phyloP scores from a whole-genome alignment of 1,140 invertebrate species.

The Centruroides vittatus region DNA sequence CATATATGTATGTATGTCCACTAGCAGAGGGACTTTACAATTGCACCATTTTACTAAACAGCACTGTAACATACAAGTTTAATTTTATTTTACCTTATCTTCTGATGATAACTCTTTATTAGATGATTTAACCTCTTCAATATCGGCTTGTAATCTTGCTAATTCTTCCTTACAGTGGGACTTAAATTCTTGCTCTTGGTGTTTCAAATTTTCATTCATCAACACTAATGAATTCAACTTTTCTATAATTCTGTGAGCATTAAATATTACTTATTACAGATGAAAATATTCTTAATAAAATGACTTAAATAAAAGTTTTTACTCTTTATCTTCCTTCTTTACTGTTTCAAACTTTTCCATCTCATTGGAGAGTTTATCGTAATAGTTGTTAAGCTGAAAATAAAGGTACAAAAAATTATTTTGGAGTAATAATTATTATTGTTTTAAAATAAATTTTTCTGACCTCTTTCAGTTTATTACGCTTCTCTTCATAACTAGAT shows the following conservation, averaged over 20 bases:
- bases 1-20: too few species aligned
- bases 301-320: not conserved
- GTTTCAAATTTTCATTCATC: slow-evolving; percentile 54
- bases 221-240: slow-evolving; percentile 47
- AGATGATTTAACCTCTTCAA: slow-evolving; percentile 27
- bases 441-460: too few species aligned
- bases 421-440: too few species aligned
- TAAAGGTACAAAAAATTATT: too few species aligned
- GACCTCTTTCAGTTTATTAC: too few species aligned
- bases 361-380: too few species aligned
- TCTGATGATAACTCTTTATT: slow-evolving; percentile 25
- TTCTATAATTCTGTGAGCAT: slow-evolving; percentile 38
- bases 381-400: too few species aligned
- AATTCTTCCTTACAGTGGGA: slow-evolving; percentile 55
- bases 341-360: too few species aligned
- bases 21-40: too few species aligned
- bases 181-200: slow-evolving; percentile 55
- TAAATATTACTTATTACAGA: not conserved
- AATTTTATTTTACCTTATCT: slow-evolving; percentile 22
- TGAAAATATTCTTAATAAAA: slow-evolving; percentile 1
- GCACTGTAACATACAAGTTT: too few species aligned
- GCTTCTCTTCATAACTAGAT: too few species aligned
- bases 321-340: not conserved
- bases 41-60: too few species aligned
- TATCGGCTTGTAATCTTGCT: slow-evolving; percentile 34